Conservation (phyloP, 2,113 vertebrate genomes). For the Bambusicola thoracicus region DNA sequence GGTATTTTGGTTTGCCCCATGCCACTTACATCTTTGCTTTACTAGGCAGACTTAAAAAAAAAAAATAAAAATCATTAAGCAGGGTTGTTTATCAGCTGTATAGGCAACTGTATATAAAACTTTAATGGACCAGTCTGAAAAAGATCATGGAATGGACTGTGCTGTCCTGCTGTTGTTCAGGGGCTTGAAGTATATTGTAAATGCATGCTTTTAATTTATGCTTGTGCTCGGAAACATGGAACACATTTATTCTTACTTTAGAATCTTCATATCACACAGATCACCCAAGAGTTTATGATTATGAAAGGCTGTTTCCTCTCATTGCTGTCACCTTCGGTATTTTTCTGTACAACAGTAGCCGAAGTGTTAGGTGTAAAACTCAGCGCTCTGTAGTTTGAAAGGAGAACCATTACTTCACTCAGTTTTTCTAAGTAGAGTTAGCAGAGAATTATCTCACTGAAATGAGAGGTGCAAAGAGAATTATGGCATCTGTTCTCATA, state of each 20-base stretch:
- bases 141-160: background rate
- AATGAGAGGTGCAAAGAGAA: background rate
- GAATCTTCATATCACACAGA: background rate
- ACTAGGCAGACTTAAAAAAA: background rate
- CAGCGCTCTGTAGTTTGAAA: background rate
- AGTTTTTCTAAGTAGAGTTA: background rate
- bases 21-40: background rate
- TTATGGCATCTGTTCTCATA: background rate
- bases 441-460: background rate
- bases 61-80: background rate
- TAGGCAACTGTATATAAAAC: background rate
- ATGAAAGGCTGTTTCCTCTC: conserved; percentile 18
- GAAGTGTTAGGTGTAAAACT: background rate
- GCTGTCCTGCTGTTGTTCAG: background rate
- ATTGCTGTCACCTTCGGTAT: background rate
- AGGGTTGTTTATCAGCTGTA: background rate
- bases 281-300: background rate
- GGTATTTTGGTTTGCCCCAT: background rate
- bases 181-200: conserved; percentile 21
- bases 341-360: background rate
- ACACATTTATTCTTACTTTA: conserved; percentile 35
- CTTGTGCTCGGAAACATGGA: background rate
- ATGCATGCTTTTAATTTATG: background rate
- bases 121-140: background rate
- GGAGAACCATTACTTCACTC: background rate